These are phyloP conservation scores for Dolichomitus sp. DNA, from an alignment of 2,888 invertebrate species.

Conservation along the genomic window DNA sequence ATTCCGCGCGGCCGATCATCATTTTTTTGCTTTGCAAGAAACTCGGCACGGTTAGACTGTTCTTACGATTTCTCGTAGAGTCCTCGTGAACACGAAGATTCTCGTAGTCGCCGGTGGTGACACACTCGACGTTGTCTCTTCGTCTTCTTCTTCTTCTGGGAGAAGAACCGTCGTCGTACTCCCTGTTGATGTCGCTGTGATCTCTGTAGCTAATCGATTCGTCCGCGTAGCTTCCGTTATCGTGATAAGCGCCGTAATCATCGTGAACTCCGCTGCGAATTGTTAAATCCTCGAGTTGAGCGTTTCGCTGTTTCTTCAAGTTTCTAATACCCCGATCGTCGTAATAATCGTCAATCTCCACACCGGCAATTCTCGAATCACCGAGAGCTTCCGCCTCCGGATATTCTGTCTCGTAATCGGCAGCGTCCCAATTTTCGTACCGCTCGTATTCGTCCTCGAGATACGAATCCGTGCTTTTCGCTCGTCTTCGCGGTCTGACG, in stretches of 20 bases:
- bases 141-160: conserved; percentile 69
- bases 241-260: conserved; percentile 34
- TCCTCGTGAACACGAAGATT: conserved; percentile 70
- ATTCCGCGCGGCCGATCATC: conserved; percentile 80
- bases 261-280: neutral
- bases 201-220: conserved; percentile 48
- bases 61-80: conserved; percentile 54
- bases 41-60: conserved; percentile 71
- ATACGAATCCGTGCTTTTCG: conserved; percentile 81
- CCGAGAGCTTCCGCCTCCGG: conserved; percentile 75
- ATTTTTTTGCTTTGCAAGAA: conserved; percentile 74
- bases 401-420: conserved; percentile 72
- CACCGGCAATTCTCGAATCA: conserved; percentile 62
- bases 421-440: conserved; percentile 56
- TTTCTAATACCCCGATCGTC: conserved; percentile 25
- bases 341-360: conserved; percentile 68
- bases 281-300: conserved; percentile 7
- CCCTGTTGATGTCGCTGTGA: conserved; percentile 11
- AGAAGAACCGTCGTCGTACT: conserved; percentile 50
- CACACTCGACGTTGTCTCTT: conserved; percentile 40
- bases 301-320: conserved; percentile 62
- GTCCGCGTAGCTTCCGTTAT: conserved; percentile 42
- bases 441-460: conserved; percentile 75
- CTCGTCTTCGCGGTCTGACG: conserved; percentile 72
- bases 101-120: conserved; percentile 72